phyloP scores from a whole-genome alignment of 2,888 invertebrate species.

The Cheilosia vulpina region DNA sequence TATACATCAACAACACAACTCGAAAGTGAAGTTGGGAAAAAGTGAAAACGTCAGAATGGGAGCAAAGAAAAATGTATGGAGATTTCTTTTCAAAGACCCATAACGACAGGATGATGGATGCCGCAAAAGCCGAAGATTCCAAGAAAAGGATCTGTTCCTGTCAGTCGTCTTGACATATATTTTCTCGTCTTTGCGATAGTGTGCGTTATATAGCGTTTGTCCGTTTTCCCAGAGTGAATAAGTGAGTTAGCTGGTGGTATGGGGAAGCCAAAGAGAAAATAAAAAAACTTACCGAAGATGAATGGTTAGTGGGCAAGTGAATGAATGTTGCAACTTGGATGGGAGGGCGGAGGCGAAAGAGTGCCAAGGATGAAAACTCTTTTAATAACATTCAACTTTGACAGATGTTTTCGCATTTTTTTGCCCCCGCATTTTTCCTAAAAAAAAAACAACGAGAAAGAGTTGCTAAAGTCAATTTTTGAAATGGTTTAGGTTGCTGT shows the following conservation, averaged over 20 bases:
- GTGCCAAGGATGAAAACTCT: conserved; percentile 63
- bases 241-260: conserved; percentile 39
- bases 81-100: conserved; percentile 75
- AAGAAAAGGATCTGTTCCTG: conserved; percentile 75
- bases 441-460: conserved; percentile 11
- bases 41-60: conserved; percentile 73
- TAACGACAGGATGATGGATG: conserved; percentile 75
- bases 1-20: conserved; percentile 40
- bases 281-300: conserved; percentile 39
- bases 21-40: conserved; percentile 44
- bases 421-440: neutral
- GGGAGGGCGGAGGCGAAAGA: neutral
- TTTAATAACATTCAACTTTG: conserved; percentile 74
- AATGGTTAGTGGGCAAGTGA: conserved; percentile 55
- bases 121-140: conserved; percentile 75
- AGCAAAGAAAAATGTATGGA: conserved; percentile 74
- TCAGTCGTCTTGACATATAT: conserved; percentile 73
- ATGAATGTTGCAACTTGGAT: conserved; percentile 44
- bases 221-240: conserved; percentile 47
- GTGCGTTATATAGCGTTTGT: conserved; percentile 29
- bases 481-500: neutral
- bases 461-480: conserved; percentile 3
- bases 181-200: conserved; percentile 14
- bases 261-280: neutral
- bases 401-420: conserved; percentile 69